Evolutionary conservation across 2,888 invertebrate species (phyloP), one percentile per base, ranked within the genome.

Genomic region (Scaptomyza parva): DNA sequence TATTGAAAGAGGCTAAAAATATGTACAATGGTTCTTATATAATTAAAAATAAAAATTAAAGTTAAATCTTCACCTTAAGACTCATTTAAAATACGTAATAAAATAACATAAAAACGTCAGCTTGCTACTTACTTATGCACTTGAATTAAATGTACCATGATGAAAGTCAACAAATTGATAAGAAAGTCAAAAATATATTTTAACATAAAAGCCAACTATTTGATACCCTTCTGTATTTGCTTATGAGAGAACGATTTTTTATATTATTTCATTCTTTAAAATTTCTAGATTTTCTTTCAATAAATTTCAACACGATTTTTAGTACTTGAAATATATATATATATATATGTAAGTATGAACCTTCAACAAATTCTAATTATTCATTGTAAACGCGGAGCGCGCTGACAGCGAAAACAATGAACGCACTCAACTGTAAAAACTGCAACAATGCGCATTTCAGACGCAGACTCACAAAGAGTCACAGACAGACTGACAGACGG

Each of bases 391-490:
- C 78, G 81, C 85, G 78, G 54, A 76, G 76, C 67, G 76, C 67
- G 82, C 61, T 78, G 82, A 81, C 82, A 85, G 78, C 74, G 66
- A 78, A 82, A 85, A 82, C 82, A 82, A 82, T 82, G 77, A 69
- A 70, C 68, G 82, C 82, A 85, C 82, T 82, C 85, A 72, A 79
- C 85, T 81, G 71, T 63, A 60, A 85, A 76, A 85, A 82, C 77
- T 85, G 82, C 78, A 82, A 82, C 85, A 82, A 72, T 79, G 67
- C 72, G 79, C 74, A 82, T 81, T 85, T 79, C 82, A 70, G 60
- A 53, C 30, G 24, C 58, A 65, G 62, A 64, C 68, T 48, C 45
- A 52, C 43, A 62, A 35, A 45, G 37, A 47, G 14, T 22, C 45
- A 33, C n/a, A 28, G 20, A 9, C 39, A 40, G 64, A 61, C 17